Evolutionary conservation across 2,888 invertebrate species (phyloP), one percentile per base, ranked within the genome.

Genomic region (Tinea semifulvella): DNA sequence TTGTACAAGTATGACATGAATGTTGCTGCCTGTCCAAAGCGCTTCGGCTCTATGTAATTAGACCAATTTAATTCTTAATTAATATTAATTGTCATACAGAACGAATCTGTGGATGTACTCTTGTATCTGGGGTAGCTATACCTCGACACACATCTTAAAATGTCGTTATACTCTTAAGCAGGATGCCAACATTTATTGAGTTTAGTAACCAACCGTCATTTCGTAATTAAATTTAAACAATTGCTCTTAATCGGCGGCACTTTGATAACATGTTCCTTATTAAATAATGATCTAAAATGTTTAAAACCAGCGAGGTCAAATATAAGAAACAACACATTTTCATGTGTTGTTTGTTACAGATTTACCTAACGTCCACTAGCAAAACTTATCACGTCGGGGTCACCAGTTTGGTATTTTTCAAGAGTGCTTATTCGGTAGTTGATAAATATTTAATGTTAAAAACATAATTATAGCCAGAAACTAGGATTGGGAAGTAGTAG

Each of bases 1-100:
- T n/a, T n/a, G n/a, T n/a, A n/a, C n/a, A n/a, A n/a, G n/a, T n/a
- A n/a, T n/a, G n/a, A n/a, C n/a, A n/a, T n/a, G n/a, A n/a, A n/a
- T n/a, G n/a, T n/a, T n/a, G n/a, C n/a, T 3, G 36, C 18, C 7
- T 18, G 18, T n/a, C 16, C 36, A 27, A 20, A 42, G 17, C 25
- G 42, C 42, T 28, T 40, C 42, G 65, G 68, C 65, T 75, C 76
- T 71, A 74, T 72, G 69, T 76, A 80, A 79, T 80, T 77, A 80
- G 75, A 77, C 76, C 79, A 79, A 80, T 80, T 80, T 77, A 80
- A 79, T 77, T 80, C 76, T 73, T 79, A 80, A 80, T 79, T 80
- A 77, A 76, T 80, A 80, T 77, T 79, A 80, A 80, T 80, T 80
- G 79, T 77, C 63, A 61, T 63, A 72, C 70, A 69, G 74, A 72